Conservation (phyloP, 1,140 invertebrate genomes). For the Pemphigus obesinymphae region DNA sequence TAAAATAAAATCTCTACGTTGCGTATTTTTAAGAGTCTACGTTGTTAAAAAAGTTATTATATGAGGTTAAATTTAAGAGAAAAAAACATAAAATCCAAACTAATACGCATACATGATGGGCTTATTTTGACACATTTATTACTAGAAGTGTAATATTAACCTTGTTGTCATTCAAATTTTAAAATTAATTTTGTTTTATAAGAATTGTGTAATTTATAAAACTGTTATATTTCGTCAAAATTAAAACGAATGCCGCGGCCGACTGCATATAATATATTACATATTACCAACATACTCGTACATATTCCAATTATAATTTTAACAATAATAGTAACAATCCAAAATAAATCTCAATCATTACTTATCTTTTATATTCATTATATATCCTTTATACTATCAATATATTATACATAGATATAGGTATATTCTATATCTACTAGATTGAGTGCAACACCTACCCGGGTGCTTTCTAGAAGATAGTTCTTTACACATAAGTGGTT, state of each 20-base stretch:
- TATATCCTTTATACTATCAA: too few species aligned
- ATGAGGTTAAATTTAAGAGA: background rate
- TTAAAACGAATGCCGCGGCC: background rate
- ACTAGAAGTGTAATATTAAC: background rate
- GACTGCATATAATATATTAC: background rate
- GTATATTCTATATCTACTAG: too few species aligned
- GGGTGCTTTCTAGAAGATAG: too few species aligned
- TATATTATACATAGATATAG: too few species aligned
- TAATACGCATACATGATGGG: background rate
- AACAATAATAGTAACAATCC: too few species aligned
- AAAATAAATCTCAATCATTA: too few species aligned
- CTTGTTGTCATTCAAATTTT: constrained; percentile 2
- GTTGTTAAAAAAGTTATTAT: background rate
- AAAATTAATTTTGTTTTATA: background rate
- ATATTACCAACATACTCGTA: too few species aligned
- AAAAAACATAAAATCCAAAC: constrained; percentile 5
- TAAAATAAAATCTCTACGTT: background rate
- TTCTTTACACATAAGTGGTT: too few species aligned
- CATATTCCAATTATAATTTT: too few species aligned
- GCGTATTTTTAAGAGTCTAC: background rate
- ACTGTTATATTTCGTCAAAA: background rate
- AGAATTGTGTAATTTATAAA: background rate
- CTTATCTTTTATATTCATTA: too few species aligned
- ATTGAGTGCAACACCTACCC: too few species aligned
- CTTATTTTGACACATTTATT: constrained; percentile 12